Evolutionary conservation across 2,797 vertebrate species (phyloP).

Genomic region (Miichthys miiuy): DNA sequence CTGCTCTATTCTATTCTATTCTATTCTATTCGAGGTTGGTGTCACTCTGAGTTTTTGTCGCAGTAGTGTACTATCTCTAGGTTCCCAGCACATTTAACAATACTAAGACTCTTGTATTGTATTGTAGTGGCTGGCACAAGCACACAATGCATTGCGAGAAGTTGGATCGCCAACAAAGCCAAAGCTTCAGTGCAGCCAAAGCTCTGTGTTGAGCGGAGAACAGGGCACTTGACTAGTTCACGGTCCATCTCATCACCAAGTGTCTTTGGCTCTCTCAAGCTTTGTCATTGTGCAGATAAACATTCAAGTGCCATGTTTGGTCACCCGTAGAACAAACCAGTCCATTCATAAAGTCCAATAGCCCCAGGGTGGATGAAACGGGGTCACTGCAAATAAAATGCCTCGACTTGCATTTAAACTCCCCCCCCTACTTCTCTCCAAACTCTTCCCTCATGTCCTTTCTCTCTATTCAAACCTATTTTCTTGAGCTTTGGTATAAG

Average conservation of each 20-base stretch:
- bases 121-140: conserved; percentile 34
- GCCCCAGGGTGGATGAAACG: conserved; percentile 62
- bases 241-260: conserved; percentile 67
- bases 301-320: conserved; percentile 74
- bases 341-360: conserved; percentile 61
- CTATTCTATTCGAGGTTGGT: background rate
- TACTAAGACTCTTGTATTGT: conserved; percentile 31
- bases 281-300: conserved; percentile 70
- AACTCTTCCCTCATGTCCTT: conserved; percentile 28
- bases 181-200: conserved; percentile 34
- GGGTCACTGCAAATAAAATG: conserved; percentile 63
- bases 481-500: conserved; percentile 61
- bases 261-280: conserved; percentile 62
- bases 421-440: conserved; percentile 34
- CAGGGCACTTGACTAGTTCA: conserved; percentile 70
- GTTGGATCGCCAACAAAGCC: conserved; percentile 33
- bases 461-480: conserved; percentile 60
- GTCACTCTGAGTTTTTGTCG: background rate
- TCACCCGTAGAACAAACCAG: conserved; percentile 74
- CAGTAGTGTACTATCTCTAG: background rate
- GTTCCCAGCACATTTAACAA: conserved; percentile 61
- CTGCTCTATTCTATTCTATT: background rate
- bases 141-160: conserved; percentile 29
- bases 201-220: conserved; percentile 55
- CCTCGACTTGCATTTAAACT: conserved; percentile 56